phyloP scores from a whole-genome alignment of 2,797 vertebrate genomes.

The Hoplostethus mediterraneus region DNA sequence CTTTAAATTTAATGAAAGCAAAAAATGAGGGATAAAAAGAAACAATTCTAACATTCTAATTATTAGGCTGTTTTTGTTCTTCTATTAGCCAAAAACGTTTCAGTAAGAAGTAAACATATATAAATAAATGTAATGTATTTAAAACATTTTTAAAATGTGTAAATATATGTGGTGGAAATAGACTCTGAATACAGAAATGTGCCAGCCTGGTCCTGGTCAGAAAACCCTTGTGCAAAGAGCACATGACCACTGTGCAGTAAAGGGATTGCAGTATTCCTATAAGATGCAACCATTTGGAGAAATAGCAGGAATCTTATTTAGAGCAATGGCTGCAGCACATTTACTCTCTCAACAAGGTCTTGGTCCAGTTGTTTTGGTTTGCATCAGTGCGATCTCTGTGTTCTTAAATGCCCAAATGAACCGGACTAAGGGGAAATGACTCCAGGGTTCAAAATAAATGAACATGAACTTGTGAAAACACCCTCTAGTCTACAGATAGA shows the following conservation, averaged over 20 bases:
- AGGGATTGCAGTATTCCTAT: neutral
- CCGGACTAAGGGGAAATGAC: conserved; percentile 43
- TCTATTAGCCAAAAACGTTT: too few relatives aligned
- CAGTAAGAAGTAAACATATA: too few relatives aligned
- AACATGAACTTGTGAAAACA: conserved; percentile 16
- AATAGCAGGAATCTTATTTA: conserved; percentile 42
- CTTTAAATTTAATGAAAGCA: too few relatives aligned
- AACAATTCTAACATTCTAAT: too few relatives aligned
- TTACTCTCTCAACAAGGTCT: conserved; percentile 30
- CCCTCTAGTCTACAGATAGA: too few relatives aligned
- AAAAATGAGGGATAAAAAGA: too few relatives aligned
- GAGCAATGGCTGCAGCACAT: conserved; percentile 49
- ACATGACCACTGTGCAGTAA: conserved; percentile 19
- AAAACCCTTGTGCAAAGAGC: neutral
- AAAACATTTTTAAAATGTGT: too few relatives aligned
- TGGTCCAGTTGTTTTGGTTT: conserved; percentile 44
- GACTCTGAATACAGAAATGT: too few relatives aligned
- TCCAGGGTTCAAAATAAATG: conserved; percentile 42
- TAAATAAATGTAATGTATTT: too few relatives aligned
- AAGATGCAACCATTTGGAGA: conserved; percentile 17
- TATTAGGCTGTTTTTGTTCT: too few relatives aligned
- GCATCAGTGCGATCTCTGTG: conserved; percentile 55
- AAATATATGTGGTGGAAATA: too few relatives aligned
- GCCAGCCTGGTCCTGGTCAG: neutral
- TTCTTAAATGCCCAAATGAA: conserved; percentile 50